Evolutionary conservation across 2,888 invertebrate species (phyloP), one percentile per base, ranked within the genome.

Genomic region (Amiota communis): DNA sequence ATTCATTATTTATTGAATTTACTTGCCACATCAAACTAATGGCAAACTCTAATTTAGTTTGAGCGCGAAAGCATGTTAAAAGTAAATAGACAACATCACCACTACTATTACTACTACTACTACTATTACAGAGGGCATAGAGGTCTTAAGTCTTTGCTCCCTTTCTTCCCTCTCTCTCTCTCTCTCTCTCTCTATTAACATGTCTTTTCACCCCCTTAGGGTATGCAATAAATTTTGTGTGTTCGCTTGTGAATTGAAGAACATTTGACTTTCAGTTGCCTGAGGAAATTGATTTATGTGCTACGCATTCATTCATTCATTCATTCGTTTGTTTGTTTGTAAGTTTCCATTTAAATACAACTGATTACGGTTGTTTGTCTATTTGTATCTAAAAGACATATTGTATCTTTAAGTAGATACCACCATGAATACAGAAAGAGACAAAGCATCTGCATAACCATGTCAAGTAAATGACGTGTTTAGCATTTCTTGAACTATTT

Each of bases 1-100:
- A 70, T 51, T 11, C 46, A 72, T 74, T 72, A 70, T 80, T 72
- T 71, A 81, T 83, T 79, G 72, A 79, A 82, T 79, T 79, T 84
- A 70, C 68, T 69, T 47, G 70, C 72, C 75, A 72, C 77, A 80
- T 80, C 77, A 74, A 72, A 74, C 78, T 78, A 79, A 76, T 76
- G 74, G 78, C 75, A 78, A 76, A 78, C 74, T 81, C 75, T 70
- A 76, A 82, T 77, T 77, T 76, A 64, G 69, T 76, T 77, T 65
- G 64, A 65, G 69, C 68, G 9, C 59, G 59, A 59, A 59, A 59
- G 59, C 59, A 59, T 59, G 59, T 59, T 17, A 20, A 59, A 59
- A 46, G 53, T 23, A 51, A 2, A 36, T 36, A 36, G 36, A 36
- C 2, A 6, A 36, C 23, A 23, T 2, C 23, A 23, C 3, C 23